phyloP scores from a whole-genome alignment of 53 echinoderm and acorn worm species.

The Stichopus horrens region DNA sequence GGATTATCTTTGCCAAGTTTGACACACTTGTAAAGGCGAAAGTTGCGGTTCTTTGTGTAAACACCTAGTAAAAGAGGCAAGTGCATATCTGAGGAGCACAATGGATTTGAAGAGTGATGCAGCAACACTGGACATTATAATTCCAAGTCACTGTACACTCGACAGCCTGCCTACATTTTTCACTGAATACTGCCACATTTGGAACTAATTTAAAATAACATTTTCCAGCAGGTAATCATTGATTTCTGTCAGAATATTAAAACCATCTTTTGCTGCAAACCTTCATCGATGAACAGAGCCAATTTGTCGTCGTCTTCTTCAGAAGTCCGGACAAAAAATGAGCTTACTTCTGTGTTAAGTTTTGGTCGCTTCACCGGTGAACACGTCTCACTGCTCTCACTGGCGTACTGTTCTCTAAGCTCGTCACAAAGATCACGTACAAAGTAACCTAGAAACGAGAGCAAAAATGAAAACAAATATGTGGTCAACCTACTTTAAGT shows the following conservation, averaged over 20 bases:
- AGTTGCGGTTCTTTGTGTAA: constrained; percentile 89
- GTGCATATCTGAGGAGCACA: not conserved
- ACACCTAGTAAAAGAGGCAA: constrained; percentile 63
- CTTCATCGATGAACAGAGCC: not conserved
- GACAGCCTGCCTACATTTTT: too few relatives aligned
- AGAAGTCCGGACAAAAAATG: not conserved
- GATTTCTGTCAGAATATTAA: too few relatives aligned
- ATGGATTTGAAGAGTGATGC: not conserved
- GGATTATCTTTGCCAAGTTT: constrained; percentile 83
- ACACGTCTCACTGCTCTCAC: not conserved
- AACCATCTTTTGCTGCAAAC: not conserved
- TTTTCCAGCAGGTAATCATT: too few relatives aligned
- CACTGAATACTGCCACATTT: too few relatives aligned
- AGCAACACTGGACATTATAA: not conserved
- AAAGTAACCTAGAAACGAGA: not conserved
- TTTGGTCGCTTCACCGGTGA: not conserved
- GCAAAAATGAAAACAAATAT: too few relatives aligned
- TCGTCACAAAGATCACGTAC: not conserved
- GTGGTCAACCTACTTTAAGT: too few relatives aligned
- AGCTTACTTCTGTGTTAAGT: not conserved
- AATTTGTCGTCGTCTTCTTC: not conserved
- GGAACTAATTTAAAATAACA: too few relatives aligned
- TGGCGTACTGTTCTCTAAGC: not conserved
- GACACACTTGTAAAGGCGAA: constrained; percentile 86
- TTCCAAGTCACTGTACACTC: not conserved